Evolutionary conservation across 2,113 vertebrate genomes (phyloP).

Genomic region (Podarcis cretensis): DNA sequence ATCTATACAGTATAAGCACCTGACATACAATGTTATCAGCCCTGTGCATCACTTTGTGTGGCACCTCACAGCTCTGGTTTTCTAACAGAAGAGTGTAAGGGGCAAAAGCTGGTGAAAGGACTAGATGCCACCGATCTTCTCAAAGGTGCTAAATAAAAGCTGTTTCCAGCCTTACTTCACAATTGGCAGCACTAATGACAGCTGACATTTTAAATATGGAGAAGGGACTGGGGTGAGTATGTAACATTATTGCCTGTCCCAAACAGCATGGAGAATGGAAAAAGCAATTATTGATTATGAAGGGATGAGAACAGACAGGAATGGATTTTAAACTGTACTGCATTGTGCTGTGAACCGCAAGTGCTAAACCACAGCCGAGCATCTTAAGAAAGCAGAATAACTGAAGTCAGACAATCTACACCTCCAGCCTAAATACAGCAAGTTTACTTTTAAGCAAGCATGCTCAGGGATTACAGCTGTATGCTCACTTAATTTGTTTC

Average conservation of each 20-base stretch:
- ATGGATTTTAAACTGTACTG: neutral
- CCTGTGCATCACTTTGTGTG: neutral
- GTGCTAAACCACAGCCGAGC: neutral
- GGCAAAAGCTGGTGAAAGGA: neutral
- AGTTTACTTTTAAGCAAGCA: neutral
- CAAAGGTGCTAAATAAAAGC: neutral
- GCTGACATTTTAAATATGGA: neutral
- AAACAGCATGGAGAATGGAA: neutral
- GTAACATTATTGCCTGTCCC: neutral
- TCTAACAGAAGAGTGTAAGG: neutral
- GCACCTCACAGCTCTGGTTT: neutral
- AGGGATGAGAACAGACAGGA: neutral
- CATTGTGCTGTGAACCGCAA: neutral
- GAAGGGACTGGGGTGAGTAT: neutral
- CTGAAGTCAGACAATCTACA: neutral
- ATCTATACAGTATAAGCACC: neutral
- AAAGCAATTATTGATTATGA: neutral
- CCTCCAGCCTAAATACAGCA: neutral
- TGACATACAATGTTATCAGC: neutral
- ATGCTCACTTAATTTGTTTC: neutral
- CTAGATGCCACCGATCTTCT: neutral
- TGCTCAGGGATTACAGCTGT: no score
- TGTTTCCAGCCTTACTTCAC: neutral
- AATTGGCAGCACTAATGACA: neutral
- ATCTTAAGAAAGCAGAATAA: neutral